These are phyloP conservation scores for Porites rus DNA, from an alignment of 92 coral and sea anemone species.

Conservation along the genomic window DNA sequence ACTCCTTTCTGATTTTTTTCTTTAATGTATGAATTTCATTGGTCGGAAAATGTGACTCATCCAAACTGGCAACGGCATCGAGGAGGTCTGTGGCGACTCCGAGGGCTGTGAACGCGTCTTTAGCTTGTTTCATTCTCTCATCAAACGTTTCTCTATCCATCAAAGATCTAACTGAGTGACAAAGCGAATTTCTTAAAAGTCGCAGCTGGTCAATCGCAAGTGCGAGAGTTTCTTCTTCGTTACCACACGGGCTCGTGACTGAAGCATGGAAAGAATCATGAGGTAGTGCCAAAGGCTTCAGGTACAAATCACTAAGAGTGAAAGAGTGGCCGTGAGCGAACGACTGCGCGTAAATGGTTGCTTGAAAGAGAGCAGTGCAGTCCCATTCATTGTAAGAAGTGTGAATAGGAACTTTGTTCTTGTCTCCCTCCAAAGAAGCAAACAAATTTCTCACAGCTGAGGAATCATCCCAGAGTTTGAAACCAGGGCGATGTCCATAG, in stretches of 20 bases:
- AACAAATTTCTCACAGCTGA: slow-evolving; percentile 39
- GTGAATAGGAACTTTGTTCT: neutral
- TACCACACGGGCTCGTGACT: no score
- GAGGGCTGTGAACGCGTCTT: slow-evolving; percentile 41
- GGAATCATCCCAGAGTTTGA: slow-evolving; percentile 56
- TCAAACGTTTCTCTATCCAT: slow-evolving; percentile 35
- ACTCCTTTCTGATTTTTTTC: no score
- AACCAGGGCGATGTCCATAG: neutral
- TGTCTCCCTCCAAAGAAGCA: slow-evolving; percentile 9
- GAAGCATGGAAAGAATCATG: no score
- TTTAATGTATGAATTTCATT: no score
- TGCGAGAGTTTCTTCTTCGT: neutral
- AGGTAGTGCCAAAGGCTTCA: no score
- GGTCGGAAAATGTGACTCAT: no score
- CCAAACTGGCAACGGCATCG: no score
- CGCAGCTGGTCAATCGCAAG: slow-evolving; percentile 52
- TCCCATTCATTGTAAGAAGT: slow-evolving; percentile 41
- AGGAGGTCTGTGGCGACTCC: neutral
- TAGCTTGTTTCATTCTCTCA: slow-evolving; percentile 8
- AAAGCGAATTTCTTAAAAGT: slow-evolving; percentile 31
- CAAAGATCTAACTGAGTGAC: slow-evolving; percentile 26
- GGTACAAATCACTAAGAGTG: no score
- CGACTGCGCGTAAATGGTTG: no score
- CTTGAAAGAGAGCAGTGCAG: slow-evolving; percentile 11
- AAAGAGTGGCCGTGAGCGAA: no score